These are phyloP conservation scores for Nudaria mundana DNA, from an alignment of 2,888 invertebrate species.

Conservation along the genomic window DNA sequence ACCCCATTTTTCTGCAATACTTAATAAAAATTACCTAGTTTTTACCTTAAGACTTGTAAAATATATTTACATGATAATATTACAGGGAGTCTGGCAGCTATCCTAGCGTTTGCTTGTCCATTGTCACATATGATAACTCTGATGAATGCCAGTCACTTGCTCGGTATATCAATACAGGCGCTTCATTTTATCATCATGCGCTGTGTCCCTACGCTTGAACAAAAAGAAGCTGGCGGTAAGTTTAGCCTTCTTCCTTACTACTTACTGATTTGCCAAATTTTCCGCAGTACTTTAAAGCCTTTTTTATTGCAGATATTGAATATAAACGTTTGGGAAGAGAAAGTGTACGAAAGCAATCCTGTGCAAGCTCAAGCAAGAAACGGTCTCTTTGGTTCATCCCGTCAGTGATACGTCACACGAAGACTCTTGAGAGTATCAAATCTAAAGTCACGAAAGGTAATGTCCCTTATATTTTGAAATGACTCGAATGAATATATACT, in stretches of 20 bases:
- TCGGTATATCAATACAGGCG: slow-evolving; percentile 73
- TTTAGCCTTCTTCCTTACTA: not conserved
- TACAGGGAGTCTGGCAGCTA: slow-evolving; percentile 83
- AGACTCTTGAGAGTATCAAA: slow-evolving; percentile 74
- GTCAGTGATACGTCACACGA: slow-evolving; percentile 72
- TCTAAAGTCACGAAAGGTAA: slow-evolving; percentile 72
- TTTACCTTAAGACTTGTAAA: no score
- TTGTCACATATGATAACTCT: slow-evolving; percentile 82
- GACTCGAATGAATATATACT: no score
- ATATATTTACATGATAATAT: slow-evolving; percentile 13
- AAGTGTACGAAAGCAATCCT: slow-evolving; percentile 42
- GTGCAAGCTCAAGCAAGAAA: slow-evolving; percentile 56
- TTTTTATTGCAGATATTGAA: slow-evolving; percentile 63
- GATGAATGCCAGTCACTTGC: slow-evolving; percentile 80
- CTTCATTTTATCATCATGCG: slow-evolving; percentile 75
- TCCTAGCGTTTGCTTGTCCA: slow-evolving; percentile 83
- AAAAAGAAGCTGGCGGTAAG: slow-evolving; percentile 75
- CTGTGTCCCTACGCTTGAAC: slow-evolving; percentile 79
- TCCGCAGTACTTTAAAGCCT: not conserved
- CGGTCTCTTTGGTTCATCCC: slow-evolving; percentile 78
- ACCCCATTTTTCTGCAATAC: no score
- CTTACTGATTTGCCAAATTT: not conserved
- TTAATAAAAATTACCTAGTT: no score
- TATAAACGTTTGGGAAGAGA: slow-evolving; percentile 72
- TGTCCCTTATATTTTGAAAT: no score